phyloP scores from a whole-genome alignment of 2,797 vertebrate genomes.

The Perodicticus potto region DNA sequence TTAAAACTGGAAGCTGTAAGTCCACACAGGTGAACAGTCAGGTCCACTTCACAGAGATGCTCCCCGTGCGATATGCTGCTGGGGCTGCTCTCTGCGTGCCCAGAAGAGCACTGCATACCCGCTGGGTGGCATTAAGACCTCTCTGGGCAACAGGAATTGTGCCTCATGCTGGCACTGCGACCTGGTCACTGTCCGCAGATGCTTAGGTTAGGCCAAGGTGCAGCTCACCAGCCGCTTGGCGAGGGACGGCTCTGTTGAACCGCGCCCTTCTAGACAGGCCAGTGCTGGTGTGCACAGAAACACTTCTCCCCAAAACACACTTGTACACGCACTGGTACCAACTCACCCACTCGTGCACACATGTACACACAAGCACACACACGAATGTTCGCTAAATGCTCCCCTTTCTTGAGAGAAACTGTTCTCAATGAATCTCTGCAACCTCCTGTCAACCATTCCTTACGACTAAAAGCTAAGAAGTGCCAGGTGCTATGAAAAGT shows the following conservation, averaged over 20 bases:
- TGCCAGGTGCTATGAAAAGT: not conserved
- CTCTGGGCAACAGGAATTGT: not conserved
- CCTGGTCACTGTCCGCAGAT: not conserved
- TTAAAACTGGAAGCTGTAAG: not conserved
- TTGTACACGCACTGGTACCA: not conserved
- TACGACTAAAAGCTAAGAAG: conserved; percentile 28
- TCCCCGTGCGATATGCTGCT: not conserved
- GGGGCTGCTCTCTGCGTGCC: too few species aligned
- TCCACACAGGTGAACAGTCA: not conserved
- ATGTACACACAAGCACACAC: not conserved
- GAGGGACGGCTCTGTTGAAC: not conserved
- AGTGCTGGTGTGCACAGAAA: too few species aligned
- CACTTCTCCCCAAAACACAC: too few species aligned
- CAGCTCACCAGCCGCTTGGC: not conserved
- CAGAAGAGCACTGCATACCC: too few species aligned
- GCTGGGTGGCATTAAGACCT: not conserved
- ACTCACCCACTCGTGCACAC: not conserved
- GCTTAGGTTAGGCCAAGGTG: rapidly evolving
- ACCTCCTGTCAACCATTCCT: not conserved
- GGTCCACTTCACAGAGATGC: not conserved
- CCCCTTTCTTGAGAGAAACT: not conserved
- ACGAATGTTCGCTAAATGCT: too few species aligned
- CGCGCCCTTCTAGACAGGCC: not conserved
- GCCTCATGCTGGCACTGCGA: not conserved
- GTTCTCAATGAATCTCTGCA: not conserved